phyloP scores from a whole-genome alignment of 1,140 invertebrate genomes.

The Zaprionus inermis region DNA sequence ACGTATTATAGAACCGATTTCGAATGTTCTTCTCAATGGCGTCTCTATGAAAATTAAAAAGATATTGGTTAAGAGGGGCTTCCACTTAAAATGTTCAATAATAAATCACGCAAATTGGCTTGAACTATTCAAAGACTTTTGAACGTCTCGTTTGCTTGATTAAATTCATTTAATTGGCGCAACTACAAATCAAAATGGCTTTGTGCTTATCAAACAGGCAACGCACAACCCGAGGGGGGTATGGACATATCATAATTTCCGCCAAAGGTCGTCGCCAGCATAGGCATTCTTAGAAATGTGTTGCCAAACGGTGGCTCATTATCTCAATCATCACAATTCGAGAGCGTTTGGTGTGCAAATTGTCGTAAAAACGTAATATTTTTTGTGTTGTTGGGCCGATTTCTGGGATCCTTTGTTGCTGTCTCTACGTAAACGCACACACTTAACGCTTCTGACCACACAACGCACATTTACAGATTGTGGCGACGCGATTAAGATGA shows the following conservation, averaged over 20 bases:
- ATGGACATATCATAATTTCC: conserved; percentile 76
- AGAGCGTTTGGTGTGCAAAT: conserved; percentile 75
- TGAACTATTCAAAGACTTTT: neutral
- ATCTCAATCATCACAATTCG: conserved; percentile 77
- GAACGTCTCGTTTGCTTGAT: conserved; percentile 40
- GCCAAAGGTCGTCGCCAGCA: conserved; percentile 60
- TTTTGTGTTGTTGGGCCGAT: conserved; percentile 34
- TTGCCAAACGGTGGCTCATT: conserved; percentile 70
- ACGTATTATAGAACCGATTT: conserved; percentile 71
- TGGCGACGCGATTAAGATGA: conserved; percentile 59
- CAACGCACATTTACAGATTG: conserved; percentile 69
- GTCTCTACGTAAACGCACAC: conserved; percentile 53
- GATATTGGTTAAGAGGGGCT: neutral
- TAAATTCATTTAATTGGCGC: conserved; percentile 55
- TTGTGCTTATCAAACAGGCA: conserved; percentile 23
- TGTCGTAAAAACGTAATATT: conserved; percentile 63
- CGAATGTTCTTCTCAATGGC: neutral
- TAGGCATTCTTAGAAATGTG: conserved; percentile 44
- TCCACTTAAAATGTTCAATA: conserved; percentile 2
- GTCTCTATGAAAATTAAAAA: conserved; percentile 1
- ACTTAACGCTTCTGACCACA: conserved; percentile 54
- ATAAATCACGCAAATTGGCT: neutral
- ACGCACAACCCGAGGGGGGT: conserved; percentile 9
- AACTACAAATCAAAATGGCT: conserved; percentile 18
- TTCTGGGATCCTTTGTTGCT: conserved; percentile 33